Conservation (phyloP, 2,113 vertebrate species). For the Oxygymnocypris stewartii region DNA sequence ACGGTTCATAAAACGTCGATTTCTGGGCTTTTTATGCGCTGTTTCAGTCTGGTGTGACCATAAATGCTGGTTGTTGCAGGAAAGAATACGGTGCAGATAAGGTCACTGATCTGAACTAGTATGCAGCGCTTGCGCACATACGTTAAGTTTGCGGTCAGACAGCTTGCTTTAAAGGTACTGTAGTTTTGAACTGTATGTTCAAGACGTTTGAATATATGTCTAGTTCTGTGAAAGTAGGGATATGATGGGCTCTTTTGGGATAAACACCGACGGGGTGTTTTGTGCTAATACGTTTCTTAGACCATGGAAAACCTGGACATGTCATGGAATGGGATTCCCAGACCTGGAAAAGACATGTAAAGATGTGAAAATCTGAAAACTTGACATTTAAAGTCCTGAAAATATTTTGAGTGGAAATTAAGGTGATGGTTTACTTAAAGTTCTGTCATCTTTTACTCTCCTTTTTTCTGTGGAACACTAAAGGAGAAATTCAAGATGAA, state of each 20-base stretch:
- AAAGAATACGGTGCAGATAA: not conserved
- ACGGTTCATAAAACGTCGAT: not conserved
- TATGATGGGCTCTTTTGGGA: not conserved
- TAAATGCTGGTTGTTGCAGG: not conserved
- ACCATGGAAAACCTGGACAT: not conserved
- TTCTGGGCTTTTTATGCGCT: not conserved
- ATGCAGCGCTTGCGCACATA: not conserved
- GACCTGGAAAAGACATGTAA: not conserved
- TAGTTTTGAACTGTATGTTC: not conserved
- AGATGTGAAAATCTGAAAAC: too few relatives aligned
- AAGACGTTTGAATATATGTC: not conserved
- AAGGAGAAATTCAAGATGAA: not conserved
- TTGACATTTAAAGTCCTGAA: not conserved
- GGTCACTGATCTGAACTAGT: not conserved
- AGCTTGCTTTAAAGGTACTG: not conserved
- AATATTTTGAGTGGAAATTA: not conserved
- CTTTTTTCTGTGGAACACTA: not conserved
- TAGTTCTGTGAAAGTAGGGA: not conserved
- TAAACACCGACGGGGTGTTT: not conserved
- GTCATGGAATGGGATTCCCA: not conserved
- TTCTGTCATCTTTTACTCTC: not conserved
- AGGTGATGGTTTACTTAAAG: not conserved
- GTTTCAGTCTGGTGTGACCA: not conserved
- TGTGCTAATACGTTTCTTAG: not conserved
- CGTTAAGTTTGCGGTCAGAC: not conserved